Conservation (phyloP, 2,888 invertebrate genomes). For the Monochamus alternatus region DNA sequence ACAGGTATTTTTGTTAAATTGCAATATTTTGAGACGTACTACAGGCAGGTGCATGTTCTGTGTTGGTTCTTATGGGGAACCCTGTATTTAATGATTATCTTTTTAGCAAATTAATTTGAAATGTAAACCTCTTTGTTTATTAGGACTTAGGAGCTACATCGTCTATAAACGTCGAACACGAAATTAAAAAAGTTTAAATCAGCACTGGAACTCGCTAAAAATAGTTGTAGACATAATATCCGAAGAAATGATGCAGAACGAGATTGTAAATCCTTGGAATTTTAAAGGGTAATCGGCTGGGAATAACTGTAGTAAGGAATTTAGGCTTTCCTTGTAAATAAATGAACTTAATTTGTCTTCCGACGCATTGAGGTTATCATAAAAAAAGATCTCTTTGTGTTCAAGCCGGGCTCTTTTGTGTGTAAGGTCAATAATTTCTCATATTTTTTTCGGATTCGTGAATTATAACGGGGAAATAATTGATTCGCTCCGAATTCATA, state of each 20-base stretch:
- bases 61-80: too few species aligned
- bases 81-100: too few species aligned
- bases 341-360: slow-evolving; percentile 35
- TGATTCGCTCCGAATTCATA: slow-evolving; percentile 27
- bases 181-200: too few species aligned
- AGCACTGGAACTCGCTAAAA: too few species aligned
- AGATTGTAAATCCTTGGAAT: slow-evolving; percentile 6
- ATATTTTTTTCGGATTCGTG: slow-evolving; percentile 16
- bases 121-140: too few species aligned
- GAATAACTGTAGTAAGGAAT: slow-evolving; percentile 30
- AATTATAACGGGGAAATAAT: slow-evolving; percentile 27
- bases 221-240: not conserved
- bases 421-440: slow-evolving; percentile 13
- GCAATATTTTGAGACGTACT: too few species aligned
- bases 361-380: slow-evolving; percentile 27
- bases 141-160: too few species aligned
- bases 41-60: too few species aligned
- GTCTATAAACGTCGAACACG: too few species aligned
- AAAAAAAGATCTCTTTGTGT: slow-evolving; percentile 24
- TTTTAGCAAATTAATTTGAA: too few species aligned
- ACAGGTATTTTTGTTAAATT: too few species aligned
- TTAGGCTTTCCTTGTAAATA: slow-evolving; percentile 28
- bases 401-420: slow-evolving; percentile 24
- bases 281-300: slow-evolving; percentile 3
- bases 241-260: not conserved